These are phyloP conservation scores for Rhineura floridana DNA, from an alignment of 2,113 vertebrate genomes.

Conservation along the genomic window DNA sequence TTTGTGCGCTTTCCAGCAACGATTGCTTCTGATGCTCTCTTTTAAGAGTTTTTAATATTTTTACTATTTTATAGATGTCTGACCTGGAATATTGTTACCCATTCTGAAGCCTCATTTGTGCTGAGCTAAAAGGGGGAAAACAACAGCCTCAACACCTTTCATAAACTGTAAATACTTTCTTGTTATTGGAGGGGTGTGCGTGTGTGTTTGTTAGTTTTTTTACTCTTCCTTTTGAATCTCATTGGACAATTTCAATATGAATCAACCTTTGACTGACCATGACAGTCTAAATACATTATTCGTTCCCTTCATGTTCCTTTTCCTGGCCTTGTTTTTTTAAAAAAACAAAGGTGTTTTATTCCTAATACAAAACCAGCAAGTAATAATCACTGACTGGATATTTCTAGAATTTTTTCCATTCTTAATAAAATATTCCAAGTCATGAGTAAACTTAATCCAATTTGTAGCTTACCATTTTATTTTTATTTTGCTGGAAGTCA, in stretches of 20 bases:
- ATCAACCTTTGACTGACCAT: conserved; percentile 18
- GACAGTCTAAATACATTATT: conserved; percentile 2
- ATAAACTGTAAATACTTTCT: neutral
- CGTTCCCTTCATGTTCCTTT: neutral
- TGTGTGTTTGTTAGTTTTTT: conserved; percentile 2
- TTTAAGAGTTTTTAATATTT: neutral
- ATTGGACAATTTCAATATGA: neutral
- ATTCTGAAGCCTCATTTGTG: neutral
- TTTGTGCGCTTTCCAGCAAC: too few relatives aligned
- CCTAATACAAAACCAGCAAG: conserved; percentile 5
- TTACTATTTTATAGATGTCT: neutral
- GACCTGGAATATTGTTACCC: neutral
- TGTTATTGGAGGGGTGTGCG: neutral
- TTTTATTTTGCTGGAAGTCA: neutral
- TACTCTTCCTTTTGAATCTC: neutral
- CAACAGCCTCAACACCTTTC: neutral
- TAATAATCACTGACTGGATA: conserved; percentile 16
- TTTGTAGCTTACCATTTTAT: conserved; percentile 37
- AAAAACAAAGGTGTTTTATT: neutral
- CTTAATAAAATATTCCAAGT: conserved; percentile 35
- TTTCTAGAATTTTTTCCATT: conserved; percentile 36
- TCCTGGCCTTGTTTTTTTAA: neutral
- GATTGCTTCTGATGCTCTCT: neutral
- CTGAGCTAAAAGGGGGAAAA: neutral
- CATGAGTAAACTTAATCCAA: conserved; percentile 38